These are phyloP conservation scores for Drosophila borealis DNA, from an alignment of 2,888 invertebrate genomes.

Conservation along the genomic window DNA sequence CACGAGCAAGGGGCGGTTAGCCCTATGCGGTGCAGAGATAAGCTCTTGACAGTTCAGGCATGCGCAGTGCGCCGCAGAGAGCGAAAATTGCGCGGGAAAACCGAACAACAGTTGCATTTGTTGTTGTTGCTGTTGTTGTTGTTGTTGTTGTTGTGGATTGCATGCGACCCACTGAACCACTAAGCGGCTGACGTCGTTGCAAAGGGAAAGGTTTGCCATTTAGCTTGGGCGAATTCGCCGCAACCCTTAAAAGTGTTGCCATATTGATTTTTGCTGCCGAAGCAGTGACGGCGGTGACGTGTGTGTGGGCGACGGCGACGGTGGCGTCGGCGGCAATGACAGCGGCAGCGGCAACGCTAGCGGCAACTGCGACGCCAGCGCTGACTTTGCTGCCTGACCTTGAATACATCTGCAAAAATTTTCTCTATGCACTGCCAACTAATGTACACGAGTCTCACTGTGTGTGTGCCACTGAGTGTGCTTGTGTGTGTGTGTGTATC, in stretches of 20 bases:
- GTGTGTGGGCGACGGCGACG: constrained; percentile 25
- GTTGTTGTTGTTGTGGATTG: constrained; percentile 31
- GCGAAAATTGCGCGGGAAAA: constrained; percentile 73
- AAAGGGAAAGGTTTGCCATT: constrained; percentile 30
- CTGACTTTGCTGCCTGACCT: constrained; percentile 74
- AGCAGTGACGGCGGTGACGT: constrained; percentile 14
- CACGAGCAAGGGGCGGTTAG: neutral
- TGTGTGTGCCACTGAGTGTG: constrained; percentile 26
- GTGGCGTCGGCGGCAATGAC: neutral
- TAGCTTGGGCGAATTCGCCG: constrained; percentile 63
- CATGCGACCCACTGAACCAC: constrained; percentile 78
- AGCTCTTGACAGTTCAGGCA: constrained; percentile 13
- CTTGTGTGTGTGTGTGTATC: constrained; percentile 34
- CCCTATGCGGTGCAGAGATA: constrained; percentile 2
- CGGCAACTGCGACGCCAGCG: constrained; percentile 37
- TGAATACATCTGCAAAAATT: constrained; percentile 72
- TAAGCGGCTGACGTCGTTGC: constrained; percentile 38
- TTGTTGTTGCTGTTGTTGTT: neutral
- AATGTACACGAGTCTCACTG: constrained; percentile 24
- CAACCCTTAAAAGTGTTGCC: constrained; percentile 79
- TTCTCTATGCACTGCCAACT: constrained; percentile 66
- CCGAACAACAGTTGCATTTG: constrained; percentile 50
- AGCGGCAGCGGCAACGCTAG: constrained; percentile 8
- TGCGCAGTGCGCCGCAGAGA: constrained; percentile 47
- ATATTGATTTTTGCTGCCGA: constrained; percentile 68